These are phyloP conservation scores for Pterocles burchelli DNA, from an alignment of 2,113 vertebrate genomes.

Conservation along the genomic window DNA sequence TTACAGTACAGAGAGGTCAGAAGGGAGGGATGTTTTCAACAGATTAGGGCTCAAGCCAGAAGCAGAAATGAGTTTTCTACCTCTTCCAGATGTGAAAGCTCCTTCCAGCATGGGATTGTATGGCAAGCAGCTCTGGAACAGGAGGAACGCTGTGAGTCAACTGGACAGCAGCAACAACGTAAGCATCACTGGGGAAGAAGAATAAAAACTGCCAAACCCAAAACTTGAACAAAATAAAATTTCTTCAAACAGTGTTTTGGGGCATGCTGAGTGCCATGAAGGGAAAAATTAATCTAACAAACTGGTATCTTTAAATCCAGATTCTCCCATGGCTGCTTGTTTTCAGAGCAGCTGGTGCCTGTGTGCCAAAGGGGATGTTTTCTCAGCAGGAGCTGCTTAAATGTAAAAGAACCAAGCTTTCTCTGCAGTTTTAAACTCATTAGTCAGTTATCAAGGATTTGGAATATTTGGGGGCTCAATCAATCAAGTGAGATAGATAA, in stretches of 20 bases:
- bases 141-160: not conserved
- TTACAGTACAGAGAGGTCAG: not conserved
- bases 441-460: not conserved
- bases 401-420: not conserved
- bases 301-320: not conserved
- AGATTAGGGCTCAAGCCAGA: not conserved
- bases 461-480: not conserved
- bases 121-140: not conserved
- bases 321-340: not conserved
- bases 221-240: not conserved
- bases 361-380: not conserved
- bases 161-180: not conserved
- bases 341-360: not conserved
- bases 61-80: not conserved
- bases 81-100: not conserved
- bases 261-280: not conserved
- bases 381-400: not conserved
- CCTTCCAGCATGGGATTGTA: not conserved
- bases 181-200: not conserved
- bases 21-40: not conserved
- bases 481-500: not conserved
- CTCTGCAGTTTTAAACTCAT: not conserved
- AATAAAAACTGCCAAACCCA: not conserved
- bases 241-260: not conserved
- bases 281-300: not conserved